Base-by-base conservation (phyloP, 1,140 invertebrate genomes). In the Arion vulgaris region DNA sequence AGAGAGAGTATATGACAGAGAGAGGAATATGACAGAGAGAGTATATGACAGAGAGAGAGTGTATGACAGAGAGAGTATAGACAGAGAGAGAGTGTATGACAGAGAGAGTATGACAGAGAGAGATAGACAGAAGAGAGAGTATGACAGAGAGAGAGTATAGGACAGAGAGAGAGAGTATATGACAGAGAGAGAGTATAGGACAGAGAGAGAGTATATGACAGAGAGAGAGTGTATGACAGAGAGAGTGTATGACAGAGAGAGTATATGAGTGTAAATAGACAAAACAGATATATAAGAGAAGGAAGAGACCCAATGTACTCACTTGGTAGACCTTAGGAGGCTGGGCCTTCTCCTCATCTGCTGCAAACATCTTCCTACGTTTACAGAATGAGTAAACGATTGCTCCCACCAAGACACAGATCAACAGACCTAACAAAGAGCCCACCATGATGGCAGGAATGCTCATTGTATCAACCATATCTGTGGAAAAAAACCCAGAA, bases 371-470 rank as follows among this genome's bases (percentile, higher is more conserved):
- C 78, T 80, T 80, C 78, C 78, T 69, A 1, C 78, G 36, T 19
- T 71, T 69, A 51, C 78, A 80, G 38, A 80, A 34, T 1, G 62
- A 38, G 78, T 80, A 80, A 39, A 80, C 68, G n/a, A 80, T 66
- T 26, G 78, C 68, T 13, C 62, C 78, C 1, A 80, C 78, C 66
- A 80, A 41, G 1, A 80, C 78, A 49, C 78, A 80, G 62, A 80
- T 71, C 38, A 80, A 66, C 41, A 80, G 2, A 7, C 78, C 78
- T 41, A 80, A 41, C 38, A 80, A 66, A 38, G 78, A 80, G 38
- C 78, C 78, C 34, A 80, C 78, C 78, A 80, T 26, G n/a, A 80
- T 80, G 62, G 78, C 78, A 26, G 78, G 45, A 1, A 71, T 39
- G 66, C 57, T 80, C 51, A 80, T 66, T 1, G 53, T 39, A n/a